phyloP scores from a whole-genome alignment of 2,797 vertebrate species.

The Eupleurogrammus muticus region DNA sequence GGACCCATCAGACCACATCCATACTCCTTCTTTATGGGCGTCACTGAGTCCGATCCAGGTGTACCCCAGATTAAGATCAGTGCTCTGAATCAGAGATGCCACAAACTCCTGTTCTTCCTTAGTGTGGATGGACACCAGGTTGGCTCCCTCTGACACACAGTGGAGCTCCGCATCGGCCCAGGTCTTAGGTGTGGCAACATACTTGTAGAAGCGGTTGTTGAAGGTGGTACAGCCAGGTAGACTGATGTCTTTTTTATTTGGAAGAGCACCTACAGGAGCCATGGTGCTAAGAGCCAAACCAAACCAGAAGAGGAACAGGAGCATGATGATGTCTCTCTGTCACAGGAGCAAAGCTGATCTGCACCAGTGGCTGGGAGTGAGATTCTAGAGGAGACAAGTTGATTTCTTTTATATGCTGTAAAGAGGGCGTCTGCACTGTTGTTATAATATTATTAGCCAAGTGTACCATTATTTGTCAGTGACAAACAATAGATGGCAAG shows the following conservation, averaged over 20 bases:
- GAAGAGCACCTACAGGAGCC: background rate
- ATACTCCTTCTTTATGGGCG: conserved; percentile 7
- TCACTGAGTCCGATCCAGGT: conserved; percentile 1
- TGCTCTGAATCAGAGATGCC: conserved; percentile 16
- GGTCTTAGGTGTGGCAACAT: no score
- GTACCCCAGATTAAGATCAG: background rate
- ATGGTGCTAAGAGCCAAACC: conserved; percentile 13
- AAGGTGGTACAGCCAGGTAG: no score
- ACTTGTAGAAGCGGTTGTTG: no score
- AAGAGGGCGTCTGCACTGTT: background rate
- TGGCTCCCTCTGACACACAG: conserved; percentile 29
- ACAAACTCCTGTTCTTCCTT: conserved; percentile 16
- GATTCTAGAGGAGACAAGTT: background rate
- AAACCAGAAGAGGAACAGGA: background rate
- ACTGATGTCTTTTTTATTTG: no score
- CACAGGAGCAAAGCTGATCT: no score
- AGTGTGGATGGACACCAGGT: conserved; percentile 55
- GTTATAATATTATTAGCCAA: no score
- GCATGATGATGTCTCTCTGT: conserved; percentile 3
- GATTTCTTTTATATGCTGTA: background rate
- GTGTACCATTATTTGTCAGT: no score
- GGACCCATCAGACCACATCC: conserved; percentile 43
- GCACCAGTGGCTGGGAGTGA: no score
- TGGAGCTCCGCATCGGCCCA: background rate
- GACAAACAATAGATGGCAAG: no score